These are phyloP conservation scores for Thymallus thymallus DNA, from an alignment of 2,113 vertebrate species.

Conservation along the genomic window DNA sequence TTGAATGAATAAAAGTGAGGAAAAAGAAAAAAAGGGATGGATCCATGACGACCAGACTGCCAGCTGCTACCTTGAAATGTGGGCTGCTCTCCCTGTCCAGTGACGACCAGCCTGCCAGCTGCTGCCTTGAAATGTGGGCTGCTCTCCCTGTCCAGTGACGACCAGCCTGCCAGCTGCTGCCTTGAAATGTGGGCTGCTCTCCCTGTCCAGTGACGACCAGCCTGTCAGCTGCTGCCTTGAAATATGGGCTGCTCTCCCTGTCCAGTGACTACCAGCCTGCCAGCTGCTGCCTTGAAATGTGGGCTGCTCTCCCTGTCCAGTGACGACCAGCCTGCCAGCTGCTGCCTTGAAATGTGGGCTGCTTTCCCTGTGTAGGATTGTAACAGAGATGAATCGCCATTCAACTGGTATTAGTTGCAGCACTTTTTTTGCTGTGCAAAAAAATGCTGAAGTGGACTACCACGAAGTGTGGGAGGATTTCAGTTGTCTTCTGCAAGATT, in stretches of 20 bases:
- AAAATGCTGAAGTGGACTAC: constrained; percentile 19
- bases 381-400: constrained; percentile 47
- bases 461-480: not conserved
- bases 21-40: constrained; percentile 36
- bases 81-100: constrained; percentile 35
- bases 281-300: constrained; percentile 42
- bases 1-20: constrained; percentile 48
- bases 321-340: constrained; percentile 38
- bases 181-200: constrained; percentile 38
- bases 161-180: constrained; percentile 43
- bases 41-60: constrained; percentile 36
- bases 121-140: constrained; percentile 42
- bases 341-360: constrained; percentile 42
- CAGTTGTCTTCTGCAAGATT: constrained; percentile 6
- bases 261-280: constrained; percentile 34
- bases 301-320: constrained; percentile 37
- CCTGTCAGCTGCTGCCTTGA: constrained; percentile 38
- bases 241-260: constrained; percentile 37
- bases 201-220: constrained; percentile 37
- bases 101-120: constrained; percentile 38
- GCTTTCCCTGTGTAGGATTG: constrained; percentile 34
- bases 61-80: constrained; percentile 42
- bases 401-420: constrained; percentile 37
- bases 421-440: constrained; percentile 45
- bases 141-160: constrained; percentile 31